These are phyloP conservation scores for Amiota communis DNA, from an alignment of 2,888 invertebrate species.

Conservation along the genomic window DNA sequence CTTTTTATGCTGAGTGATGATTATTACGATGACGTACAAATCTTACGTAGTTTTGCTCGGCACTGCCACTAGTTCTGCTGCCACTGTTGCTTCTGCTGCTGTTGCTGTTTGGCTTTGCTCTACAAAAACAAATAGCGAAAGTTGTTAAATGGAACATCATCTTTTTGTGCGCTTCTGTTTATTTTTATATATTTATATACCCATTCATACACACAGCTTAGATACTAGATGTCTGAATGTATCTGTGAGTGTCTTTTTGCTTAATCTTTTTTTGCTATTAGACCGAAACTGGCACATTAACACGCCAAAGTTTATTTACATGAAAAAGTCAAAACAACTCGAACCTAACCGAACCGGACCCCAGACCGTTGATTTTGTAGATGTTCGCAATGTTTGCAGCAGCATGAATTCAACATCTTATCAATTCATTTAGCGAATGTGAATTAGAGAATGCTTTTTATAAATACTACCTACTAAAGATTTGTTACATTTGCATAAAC, in stretches of 20 bases:
- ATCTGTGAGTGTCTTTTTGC: background rate
- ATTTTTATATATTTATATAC: slow-evolving; percentile 17
- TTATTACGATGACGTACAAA: slow-evolving; percentile 62
- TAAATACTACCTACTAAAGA: no score
- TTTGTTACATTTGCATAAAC: no score
- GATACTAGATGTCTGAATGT: slow-evolving; percentile 25
- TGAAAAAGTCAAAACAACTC: slow-evolving; percentile 4
- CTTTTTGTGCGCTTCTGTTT: slow-evolving; percentile 43
- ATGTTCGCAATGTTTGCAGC: no score
- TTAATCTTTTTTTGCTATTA: slow-evolving; percentile 9
- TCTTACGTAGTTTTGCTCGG: slow-evolving; percentile 11
- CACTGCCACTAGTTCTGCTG: slow-evolving; percentile 42
- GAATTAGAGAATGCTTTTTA: no score
- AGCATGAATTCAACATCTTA: no score
- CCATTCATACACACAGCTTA: background rate
- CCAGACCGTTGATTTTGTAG: no score
- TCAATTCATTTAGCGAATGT: no score
- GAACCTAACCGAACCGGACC: slow-evolving; percentile 2
- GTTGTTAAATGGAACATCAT: slow-evolving; percentile 66
- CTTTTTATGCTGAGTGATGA: slow-evolving; percentile 59
- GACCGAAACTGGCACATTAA: slow-evolving; percentile 23
- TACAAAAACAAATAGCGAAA: slow-evolving; percentile 48
- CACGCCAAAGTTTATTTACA: slow-evolving; percentile 22
- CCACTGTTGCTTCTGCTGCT: slow-evolving; percentile 39
- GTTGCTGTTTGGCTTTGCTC: background rate